Base-by-base conservation (phyloP, 2,113 vertebrate genomes). In the Indicator indicator region DNA sequence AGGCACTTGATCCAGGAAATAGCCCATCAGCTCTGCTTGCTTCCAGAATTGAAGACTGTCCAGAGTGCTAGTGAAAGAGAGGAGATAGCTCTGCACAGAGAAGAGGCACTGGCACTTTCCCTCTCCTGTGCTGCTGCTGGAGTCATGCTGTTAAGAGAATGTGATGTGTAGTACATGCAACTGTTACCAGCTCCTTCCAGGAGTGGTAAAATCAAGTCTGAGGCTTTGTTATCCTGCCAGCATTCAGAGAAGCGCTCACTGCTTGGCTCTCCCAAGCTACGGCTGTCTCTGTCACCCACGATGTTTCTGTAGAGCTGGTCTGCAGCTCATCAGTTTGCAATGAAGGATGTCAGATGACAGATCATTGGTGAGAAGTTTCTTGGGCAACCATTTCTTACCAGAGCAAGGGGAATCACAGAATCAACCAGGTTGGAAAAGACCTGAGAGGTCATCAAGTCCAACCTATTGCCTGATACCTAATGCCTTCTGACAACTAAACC, bases 1-100 rank as follows among this genome's bases (percentile, higher is more conserved):
- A 79, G 88, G 36, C 78, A 14, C 1, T 42, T 1, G 0, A 46
- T 60, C 18, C 72, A n/a, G 85, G 38, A 86, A 58, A n/a, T 0
- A 23, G 44, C 60, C 65, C 32, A 3, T 70, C 1, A 0, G 52
- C 65, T 80, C 52, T 71, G 46, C 82, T 58, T 32, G 36, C 82
- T 77, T 59, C 56, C 76, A 87, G 78, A 33, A 2, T 4, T 9
- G 10, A 11, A 32, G 80, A 12, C 59, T 83, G 30, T n/a, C 64
- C 88, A 69, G 62, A 30, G 50, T 64, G 71, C 46, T 33, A 3
- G 59, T n/a, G 73, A 24, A 46, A 65, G 79, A 83, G 56, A 58
- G 58, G 44, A 52, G 42, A 13, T 44, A 8, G 19, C 55, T 50
- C 23, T 70, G 71, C 56, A 38, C 30, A 72, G 86, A 55, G 10